A percentile compares a stretch with the other conserved stretches of the same genome.
Evolutionary conservation across 2,797 vertebrate species (phyloP).

Genomic region (Carcharodon carcharias): DNA sequence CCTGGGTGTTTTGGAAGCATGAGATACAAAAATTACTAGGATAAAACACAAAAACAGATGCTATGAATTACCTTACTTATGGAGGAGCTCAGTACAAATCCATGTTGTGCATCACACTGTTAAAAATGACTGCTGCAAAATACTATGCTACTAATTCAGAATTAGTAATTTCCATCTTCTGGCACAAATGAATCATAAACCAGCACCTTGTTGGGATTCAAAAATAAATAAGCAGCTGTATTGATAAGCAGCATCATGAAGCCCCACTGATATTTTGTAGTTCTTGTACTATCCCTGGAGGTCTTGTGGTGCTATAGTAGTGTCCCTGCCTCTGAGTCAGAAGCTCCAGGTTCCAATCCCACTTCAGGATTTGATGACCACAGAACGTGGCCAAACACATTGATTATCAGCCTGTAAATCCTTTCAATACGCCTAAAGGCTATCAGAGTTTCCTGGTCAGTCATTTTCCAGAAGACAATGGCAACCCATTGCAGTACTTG

Average conservation of each 20-base stretch:
- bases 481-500: no score
- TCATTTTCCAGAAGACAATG: no score
- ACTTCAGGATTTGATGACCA: no score
- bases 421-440: no score
- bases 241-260: not conserved
- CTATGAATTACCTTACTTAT: not conserved
- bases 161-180: not conserved
- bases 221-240: not conserved
- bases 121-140: constrained; percentile 1
- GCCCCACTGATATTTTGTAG: not conserved
- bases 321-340: no score
- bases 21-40: not conserved
- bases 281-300: no score
- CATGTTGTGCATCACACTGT: not conserved
- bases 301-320: no score
- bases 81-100: not conserved
- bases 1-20: not conserved
- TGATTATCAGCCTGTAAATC: no score
- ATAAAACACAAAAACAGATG: not conserved
- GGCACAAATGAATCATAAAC: not conserved
- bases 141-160: not conserved
- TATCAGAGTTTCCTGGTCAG: no score
- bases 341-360: no score
- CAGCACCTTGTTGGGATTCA: not conserved
- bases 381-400: no score